phyloP scores from a whole-genome alignment of 2,888 invertebrate species.

The Hypena proboscidalis region DNA sequence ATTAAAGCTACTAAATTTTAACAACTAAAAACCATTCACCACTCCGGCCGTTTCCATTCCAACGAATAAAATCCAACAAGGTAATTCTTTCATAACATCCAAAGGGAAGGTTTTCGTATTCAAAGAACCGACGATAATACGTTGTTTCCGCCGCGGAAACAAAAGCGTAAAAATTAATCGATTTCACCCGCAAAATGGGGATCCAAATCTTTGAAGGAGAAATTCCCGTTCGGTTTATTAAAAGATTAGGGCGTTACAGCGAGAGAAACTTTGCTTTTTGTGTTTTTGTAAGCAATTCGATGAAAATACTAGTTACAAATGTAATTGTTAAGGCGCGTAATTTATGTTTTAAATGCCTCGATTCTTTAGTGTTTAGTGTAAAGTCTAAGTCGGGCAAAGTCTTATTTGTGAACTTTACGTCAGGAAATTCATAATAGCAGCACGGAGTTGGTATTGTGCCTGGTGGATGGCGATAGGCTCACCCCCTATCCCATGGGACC shows the following conservation, averaged over 20 bases:
- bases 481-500: no score
- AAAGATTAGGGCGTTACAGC: conserved; percentile 17
- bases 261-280: conserved; percentile 19
- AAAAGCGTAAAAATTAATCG: conserved; percentile 43
- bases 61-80: conserved; percentile 29
- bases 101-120: conserved; percentile 29
- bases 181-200: conserved; percentile 21
- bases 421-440: no score
- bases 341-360: no score
- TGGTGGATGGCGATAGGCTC: no score
- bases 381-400: no score
- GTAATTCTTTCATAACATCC: conserved; percentile 30
- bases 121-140: conserved; percentile 32
- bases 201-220: conserved; percentile 23
- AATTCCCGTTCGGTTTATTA: conserved; percentile 22
- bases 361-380: no score
- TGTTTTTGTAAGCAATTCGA: no score
- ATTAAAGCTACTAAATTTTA: conserved; percentile 25
- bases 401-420: no score
- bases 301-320: no score
- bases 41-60: neutral
- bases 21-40: conserved; percentile 28
- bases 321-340: no score
- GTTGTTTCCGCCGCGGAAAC: conserved; percentile 31
- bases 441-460: no score